phyloP scores from a whole-genome alignment of 1,140 invertebrate species.

The Kradibia gibbosae region DNA sequence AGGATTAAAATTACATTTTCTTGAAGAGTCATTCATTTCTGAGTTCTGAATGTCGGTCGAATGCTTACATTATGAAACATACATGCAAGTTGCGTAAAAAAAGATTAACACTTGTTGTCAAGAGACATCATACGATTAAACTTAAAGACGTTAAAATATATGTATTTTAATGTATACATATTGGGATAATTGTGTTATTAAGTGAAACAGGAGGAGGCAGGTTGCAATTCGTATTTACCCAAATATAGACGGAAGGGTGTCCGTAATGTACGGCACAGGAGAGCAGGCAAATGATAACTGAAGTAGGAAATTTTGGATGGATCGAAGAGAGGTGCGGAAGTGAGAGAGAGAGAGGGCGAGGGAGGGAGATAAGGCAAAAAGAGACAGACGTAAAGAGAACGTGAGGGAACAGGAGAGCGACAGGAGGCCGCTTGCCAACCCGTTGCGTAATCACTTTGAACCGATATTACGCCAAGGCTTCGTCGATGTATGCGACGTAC shows the following conservation, averaged over 20 bases:
- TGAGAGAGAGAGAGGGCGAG: not conserved
- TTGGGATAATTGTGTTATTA: no score
- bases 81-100: no score
- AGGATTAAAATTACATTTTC: no score
- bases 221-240: not conserved
- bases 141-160: no score
- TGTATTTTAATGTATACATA: no score
- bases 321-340: not conserved
- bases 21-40: no score
- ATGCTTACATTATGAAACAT: no score
- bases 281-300: not conserved
- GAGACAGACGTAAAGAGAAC: not conserved
- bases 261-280: not conserved
- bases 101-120: no score
- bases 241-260: no score
- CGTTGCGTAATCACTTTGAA: constrained; percentile 64
- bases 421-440: constrained; percentile 3
- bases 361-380: not conserved
- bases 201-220: not conserved
- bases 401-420: not conserved
- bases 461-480: constrained; percentile 49
- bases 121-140: no score
- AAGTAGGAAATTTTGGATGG: not conserved
- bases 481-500: constrained; percentile 9
- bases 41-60: no score